phyloP scores from a whole-genome alignment of 2,888 invertebrate genomes.

The Luperina nickerlii region DNA sequence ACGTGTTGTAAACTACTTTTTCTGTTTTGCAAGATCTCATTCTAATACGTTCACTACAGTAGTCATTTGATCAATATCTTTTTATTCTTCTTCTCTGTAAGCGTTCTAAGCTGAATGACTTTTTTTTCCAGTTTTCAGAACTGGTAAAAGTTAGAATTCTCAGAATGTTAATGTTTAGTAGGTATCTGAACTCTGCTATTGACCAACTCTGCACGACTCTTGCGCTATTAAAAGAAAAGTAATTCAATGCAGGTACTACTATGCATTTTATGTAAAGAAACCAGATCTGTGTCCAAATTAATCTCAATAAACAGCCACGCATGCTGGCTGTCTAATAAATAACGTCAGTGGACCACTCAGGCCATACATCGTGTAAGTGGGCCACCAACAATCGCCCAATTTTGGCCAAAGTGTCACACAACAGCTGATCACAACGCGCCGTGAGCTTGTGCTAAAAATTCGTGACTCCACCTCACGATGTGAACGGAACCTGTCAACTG shows the following conservation, averaged over 20 bases:
- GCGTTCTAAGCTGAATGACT: neutral
- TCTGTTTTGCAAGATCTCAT: neutral
- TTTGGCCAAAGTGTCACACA: constrained; percentile 57
- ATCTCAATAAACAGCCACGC: constrained; percentile 48
- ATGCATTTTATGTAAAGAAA: constrained; percentile 38
- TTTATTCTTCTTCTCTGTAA: neutral
- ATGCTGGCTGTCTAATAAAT: constrained; percentile 52
- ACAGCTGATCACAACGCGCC: constrained; percentile 58
- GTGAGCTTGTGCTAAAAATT: constrained; percentile 67
- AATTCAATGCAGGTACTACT: constrained; percentile 31
- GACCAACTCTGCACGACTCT: constrained; percentile 1
- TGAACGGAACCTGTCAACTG: constrained; percentile 65
- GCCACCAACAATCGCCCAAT: constrained; percentile 61
- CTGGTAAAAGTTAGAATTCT: neutral
- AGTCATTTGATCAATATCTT: neutral
- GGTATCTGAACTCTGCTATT: neutral
- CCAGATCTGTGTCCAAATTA: constrained; percentile 41
- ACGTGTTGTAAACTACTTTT: neutral
- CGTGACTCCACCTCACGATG: constrained; percentile 80
- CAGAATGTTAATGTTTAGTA: neutral
- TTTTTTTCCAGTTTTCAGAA: neutral
- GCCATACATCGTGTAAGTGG: constrained; percentile 60
- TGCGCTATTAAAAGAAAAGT: neutral
- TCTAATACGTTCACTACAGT: neutral
- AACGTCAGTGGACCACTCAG: constrained; percentile 53